phyloP scores from a whole-genome alignment of 1,140 invertebrate genomes.

The Temnothorax curvispinosus region DNA sequence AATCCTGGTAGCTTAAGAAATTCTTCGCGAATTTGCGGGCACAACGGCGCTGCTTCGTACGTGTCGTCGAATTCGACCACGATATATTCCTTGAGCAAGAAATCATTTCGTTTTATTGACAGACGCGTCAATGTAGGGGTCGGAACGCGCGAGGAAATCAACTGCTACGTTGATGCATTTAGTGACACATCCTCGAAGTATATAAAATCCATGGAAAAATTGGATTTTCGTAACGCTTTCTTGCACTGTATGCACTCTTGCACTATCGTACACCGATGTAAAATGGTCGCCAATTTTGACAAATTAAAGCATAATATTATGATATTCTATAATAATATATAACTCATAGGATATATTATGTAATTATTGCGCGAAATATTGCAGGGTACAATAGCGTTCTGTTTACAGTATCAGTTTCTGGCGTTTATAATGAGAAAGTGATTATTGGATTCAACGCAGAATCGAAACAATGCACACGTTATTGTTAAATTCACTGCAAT shows the following conservation, averaged over 20 bases:
- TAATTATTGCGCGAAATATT: slow-evolving; percentile 8
- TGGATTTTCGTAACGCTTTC: background rate
- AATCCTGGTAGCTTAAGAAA: slow-evolving; percentile 31
- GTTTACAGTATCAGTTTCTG: background rate
- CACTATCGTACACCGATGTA: background rate
- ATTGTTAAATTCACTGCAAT: slow-evolving; percentile 7
- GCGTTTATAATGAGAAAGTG: slow-evolving; percentile 7
- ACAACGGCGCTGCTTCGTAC: background rate
- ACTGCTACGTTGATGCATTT: slow-evolving; percentile 14
- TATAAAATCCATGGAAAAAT: slow-evolving; percentile 1
- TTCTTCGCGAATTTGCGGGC: slow-evolving; percentile 19
- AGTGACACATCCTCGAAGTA: background rate
- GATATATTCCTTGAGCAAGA: slow-evolving; percentile 35
- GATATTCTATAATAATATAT: background rate
- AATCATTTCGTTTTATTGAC: slow-evolving; percentile 41
- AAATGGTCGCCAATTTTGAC: background rate
- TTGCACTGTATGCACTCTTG: background rate
- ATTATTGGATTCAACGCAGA: slow-evolving; percentile 19
- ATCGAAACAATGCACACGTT: slow-evolving; percentile 27
- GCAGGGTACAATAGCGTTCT: background rate
- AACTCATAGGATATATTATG: background rate
- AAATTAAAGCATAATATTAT: slow-evolving; percentile 14
- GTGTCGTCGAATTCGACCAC: slow-evolving; percentile 24
- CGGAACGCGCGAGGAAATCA: slow-evolving; percentile 5
- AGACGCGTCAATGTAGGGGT: background rate